phyloP scores from a whole-genome alignment of 2,888 invertebrate genomes.

The Oscheius sp. region DNA sequence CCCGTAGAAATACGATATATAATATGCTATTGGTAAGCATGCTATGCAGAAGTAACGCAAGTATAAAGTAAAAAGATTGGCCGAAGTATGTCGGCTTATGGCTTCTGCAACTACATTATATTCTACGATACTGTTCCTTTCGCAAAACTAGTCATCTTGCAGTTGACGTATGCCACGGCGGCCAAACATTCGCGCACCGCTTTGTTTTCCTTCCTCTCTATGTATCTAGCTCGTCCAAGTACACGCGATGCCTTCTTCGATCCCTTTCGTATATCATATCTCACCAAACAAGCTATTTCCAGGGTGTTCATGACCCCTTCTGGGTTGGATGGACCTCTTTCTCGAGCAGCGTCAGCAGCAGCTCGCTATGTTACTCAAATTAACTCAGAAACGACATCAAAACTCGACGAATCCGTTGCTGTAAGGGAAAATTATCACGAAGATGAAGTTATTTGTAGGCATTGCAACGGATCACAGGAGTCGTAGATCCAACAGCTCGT shows the following conservation, averaged over 20 bases:
- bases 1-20: too few species aligned
- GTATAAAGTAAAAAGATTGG: not conserved
- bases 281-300: not conserved
- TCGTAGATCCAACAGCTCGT: conserved; percentile 43
- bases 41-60: not conserved
- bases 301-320: conserved; percentile 11
- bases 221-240: conserved; percentile 27
- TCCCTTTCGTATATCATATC: conserved; percentile 6
- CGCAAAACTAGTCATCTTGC: conserved; percentile 15
- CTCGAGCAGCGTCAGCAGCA: conserved; percentile 41
- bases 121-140: not conserved
- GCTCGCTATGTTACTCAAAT: conserved; percentile 44
- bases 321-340: conserved; percentile 29
- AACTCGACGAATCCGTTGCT: conserved; percentile 48
- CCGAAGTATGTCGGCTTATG: not conserved
- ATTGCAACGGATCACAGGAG: too few species aligned
- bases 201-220: conserved; percentile 27
- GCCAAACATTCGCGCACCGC: conserved; percentile 25
- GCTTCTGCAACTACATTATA: not conserved
- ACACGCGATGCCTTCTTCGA: conserved; percentile 1
- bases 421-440: conserved; percentile 27
- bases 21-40: too few species aligned
- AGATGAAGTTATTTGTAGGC: too few species aligned
- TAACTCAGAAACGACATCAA: conserved; percentile 37
- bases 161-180: conserved; percentile 12